These are phyloP conservation scores for Chrysogorgia sp. DNA, from an alignment of 92 coral and sea anemone genomes.

Conservation along the genomic window DNA sequence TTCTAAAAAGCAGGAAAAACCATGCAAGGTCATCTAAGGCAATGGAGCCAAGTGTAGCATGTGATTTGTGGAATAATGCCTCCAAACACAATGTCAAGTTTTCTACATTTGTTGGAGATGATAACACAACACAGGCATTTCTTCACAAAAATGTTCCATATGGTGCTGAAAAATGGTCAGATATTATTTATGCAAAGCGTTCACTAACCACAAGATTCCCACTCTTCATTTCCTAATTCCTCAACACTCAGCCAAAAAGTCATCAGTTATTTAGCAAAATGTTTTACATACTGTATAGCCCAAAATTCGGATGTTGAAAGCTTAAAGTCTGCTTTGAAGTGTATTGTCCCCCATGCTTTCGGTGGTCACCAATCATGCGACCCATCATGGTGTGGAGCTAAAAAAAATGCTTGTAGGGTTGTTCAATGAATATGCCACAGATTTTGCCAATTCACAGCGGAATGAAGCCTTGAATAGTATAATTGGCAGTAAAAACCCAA, in stretches of 20 bases:
- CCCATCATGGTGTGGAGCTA: constrained; percentile 59
- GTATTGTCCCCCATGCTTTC: too few relatives aligned
- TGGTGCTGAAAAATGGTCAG: constrained; percentile 65
- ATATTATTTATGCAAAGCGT: constrained; percentile 58
- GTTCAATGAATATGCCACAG: constrained; percentile 49
- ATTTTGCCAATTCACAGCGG: constrained; percentile 55
- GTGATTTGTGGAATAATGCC: constrained; percentile 48
- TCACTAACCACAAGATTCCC: constrained; percentile 58
- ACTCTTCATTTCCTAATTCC: constrained; percentile 51
- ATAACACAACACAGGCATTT: constrained; percentile 63
- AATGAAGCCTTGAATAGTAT: constrained; percentile 58
- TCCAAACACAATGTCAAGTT: constrained; percentile 50
- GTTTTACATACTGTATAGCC: constrained; percentile 5
- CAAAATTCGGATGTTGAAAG: constrained; percentile 17
- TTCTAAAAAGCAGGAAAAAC: constrained; percentile 44
- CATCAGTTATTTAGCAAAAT: constrained; percentile 37
- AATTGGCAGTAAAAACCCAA: constrained; percentile 60
- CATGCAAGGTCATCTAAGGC: constrained; percentile 66
- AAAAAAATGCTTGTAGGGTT: constrained; percentile 28
- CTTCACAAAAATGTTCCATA: constrained; percentile 57
- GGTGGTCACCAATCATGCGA: constrained; percentile 63
- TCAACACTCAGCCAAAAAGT: constrained; percentile 39
- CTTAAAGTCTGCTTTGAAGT: constrained; percentile 53
- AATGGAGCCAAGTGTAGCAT: constrained; percentile 64
- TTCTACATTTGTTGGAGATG: constrained; percentile 66